Evolutionary conservation across 2,113 vertebrate species (phyloP), one percentile per base, ranked within the genome.

Genomic region (Sapayoa aenigma): DNA sequence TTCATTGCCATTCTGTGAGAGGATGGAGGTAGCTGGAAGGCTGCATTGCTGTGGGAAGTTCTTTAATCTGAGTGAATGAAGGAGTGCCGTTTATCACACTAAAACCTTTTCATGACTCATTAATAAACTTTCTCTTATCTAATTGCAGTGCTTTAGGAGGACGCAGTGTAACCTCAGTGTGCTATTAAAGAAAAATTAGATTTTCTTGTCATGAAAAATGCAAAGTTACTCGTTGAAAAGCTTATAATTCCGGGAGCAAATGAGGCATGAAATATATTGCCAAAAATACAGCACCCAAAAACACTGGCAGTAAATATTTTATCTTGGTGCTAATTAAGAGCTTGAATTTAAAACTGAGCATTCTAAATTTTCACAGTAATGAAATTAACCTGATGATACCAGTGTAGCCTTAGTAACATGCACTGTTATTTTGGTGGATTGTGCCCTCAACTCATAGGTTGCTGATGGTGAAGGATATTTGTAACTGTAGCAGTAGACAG

Each of bases 181-280:
- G 81, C 84, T 82, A 25, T 84, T 93, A 93, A 87, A 93, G 94
- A 95, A 96, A 96, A 97, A 92, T 63, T 41, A 89, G 81, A 87
- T 97, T 92, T 94, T 94, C 83, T 72, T 92, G 50, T 94, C 23
- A 31, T 94, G 90, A 91, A 92, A 97, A 96, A 96, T 89, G 84
- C 79, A 65, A 68, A 94, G 78, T 89, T 95, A 87, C 66, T 94
- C 79, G 77, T 83, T 72, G 89, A 87, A 96, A 95, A 95, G 67
- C 77, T 96, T 93, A 92, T 88, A 94, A 94, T 95, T 97, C 95
- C 84, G 96, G 80, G 39, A 77, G 83, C 87, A 96, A 96, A 97
- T 96, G 96, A 94, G 94, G 95, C 97, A 68, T 94, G 87, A 97
- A 97, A 94, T 94, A 85, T 73, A 87, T 72, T 91, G 91, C 89